Percentiles rank a stretch among this genome's conserved stretches.
phyloP scores from a whole-genome alignment of 1,140 invertebrate genomes.

The Calephelis virginiensis region DNA sequence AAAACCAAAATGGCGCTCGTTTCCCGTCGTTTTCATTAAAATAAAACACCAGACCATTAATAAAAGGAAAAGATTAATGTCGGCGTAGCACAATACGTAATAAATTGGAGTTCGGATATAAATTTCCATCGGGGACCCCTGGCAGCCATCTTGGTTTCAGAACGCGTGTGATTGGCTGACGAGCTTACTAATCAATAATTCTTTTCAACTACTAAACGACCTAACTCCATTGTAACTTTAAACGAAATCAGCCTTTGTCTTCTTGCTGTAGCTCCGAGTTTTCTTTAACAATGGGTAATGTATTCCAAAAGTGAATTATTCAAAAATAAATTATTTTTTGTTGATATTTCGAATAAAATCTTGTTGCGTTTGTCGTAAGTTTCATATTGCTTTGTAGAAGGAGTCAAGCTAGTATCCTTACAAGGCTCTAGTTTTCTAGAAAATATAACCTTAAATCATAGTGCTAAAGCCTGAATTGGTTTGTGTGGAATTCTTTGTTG shows the following conservation, averaged over 20 bases:
- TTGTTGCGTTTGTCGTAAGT: conserved; percentile 2
- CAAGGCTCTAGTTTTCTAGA: background rate
- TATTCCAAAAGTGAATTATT: conserved; percentile 19
- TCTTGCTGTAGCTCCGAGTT: background rate
- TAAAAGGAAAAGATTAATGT: conserved; percentile 73
- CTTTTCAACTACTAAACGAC: conserved; percentile 29
- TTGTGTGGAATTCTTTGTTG: background rate
- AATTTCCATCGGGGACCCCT: conserved; percentile 52
- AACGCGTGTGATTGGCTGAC: conserved; percentile 49
- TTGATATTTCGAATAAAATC: conserved; percentile 8
- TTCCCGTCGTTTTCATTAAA: conserved; percentile 64
- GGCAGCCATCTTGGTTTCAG: conserved; percentile 53
- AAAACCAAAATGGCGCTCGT: conserved; percentile 49
- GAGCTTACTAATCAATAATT: conserved; percentile 62
- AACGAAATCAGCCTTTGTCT: background rate
- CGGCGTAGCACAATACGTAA: conserved; percentile 60
- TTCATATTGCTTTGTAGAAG: background rate
- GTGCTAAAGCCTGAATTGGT: background rate
- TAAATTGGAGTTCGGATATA: conserved; percentile 61
- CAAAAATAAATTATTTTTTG: conserved; percentile 5
- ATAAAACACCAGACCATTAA: conserved; percentile 69
- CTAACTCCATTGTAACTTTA: conserved; percentile 8
- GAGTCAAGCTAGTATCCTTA: background rate
- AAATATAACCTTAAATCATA: background rate
- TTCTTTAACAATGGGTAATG: background rate